phyloP scores from a whole-genome alignment of 2,113 vertebrate genomes.

The Thunnus thynnus region DNA sequence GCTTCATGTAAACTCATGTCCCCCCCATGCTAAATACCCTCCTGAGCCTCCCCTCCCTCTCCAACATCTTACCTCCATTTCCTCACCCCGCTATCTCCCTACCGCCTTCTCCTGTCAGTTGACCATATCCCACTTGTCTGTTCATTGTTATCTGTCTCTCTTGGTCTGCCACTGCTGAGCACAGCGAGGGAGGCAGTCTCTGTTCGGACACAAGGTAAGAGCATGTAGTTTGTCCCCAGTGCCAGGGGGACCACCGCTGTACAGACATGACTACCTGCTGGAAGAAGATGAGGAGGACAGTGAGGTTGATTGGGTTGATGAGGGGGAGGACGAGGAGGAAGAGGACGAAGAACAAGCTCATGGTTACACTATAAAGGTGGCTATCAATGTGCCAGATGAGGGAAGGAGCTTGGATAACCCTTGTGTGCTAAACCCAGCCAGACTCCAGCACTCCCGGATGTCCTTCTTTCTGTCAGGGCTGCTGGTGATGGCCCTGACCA shows the following conservation, averaged over 20 bases:
- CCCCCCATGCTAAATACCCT: background rate
- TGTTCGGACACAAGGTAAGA: slow-evolving; percentile 90
- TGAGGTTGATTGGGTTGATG: slow-evolving; percentile 62
- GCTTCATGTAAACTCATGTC: background rate
- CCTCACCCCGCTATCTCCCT: background rate
- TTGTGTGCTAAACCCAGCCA: slow-evolving; percentile 85
- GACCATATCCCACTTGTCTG: slow-evolving; percentile 87
- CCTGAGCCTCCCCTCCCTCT: background rate
- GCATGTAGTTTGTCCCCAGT: slow-evolving; percentile 84
- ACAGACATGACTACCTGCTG: slow-evolving; percentile 51
- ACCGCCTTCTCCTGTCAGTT: slow-evolving; percentile 30
- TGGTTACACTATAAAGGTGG: slow-evolving; percentile 85
- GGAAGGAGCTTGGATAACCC: slow-evolving; percentile 81
- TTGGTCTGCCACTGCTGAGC: slow-evolving; percentile 90
- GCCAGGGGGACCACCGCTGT: slow-evolving; percentile 70
- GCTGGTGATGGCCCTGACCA: slow-evolving; percentile 87
- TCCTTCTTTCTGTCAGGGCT: slow-evolving; percentile 91
- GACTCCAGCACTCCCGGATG: slow-evolving; percentile 85
- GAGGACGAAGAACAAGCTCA: slow-evolving; percentile 79
- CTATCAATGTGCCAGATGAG: slow-evolving; percentile 89
- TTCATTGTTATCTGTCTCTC: slow-evolving; percentile 96
- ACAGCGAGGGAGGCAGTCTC: slow-evolving; percentile 89
- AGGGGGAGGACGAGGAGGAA: slow-evolving; percentile 48
- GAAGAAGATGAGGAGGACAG: slow-evolving; percentile 62
- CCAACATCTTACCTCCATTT: slow-evolving; percentile 3